Evolutionary conservation across 1,140 invertebrate genomes (phyloP).

Genomic region (Calliphora vicina): DNA sequence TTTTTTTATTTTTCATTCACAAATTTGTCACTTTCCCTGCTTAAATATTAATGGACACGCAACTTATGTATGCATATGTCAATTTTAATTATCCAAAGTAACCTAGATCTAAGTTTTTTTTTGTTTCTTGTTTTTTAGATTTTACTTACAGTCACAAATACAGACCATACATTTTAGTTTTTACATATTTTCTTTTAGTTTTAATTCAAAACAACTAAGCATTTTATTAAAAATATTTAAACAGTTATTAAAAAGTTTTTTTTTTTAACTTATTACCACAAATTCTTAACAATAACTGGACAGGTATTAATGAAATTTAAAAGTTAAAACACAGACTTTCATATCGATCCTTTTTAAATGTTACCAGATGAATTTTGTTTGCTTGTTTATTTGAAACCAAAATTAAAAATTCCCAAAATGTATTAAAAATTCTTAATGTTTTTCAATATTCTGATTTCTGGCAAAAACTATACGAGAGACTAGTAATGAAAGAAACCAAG

Average conservation of each 20-base stretch:
- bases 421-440: too few species aligned
- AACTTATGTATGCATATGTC: background rate
- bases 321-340: background rate
- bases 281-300: background rate
- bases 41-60: background rate
- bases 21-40: background rate
- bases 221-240: background rate
- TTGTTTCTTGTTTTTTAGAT: background rate
- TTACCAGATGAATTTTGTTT: background rate
- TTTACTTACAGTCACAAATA: background rate
- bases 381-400: too few species aligned
- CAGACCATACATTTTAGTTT: background rate
- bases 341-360: background rate
- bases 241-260: background rate
- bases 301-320: background rate
- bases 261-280: background rate
- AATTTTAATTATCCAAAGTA: conserved; percentile 14
- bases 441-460: too few species aligned
- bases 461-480: too few species aligned
- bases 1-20: background rate
- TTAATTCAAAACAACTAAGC: background rate
- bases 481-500: too few species aligned
- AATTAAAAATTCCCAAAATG: too few species aligned
- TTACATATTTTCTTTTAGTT: background rate
- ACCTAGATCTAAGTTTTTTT: background rate